Percentiles rank a stretch among this genome's conserved stretches.
These are phyloP conservation scores for Lepidocyrtinus sp. DNA, from an alignment of 2,888 invertebrate genomes.

Conservation along the genomic window DNA sequence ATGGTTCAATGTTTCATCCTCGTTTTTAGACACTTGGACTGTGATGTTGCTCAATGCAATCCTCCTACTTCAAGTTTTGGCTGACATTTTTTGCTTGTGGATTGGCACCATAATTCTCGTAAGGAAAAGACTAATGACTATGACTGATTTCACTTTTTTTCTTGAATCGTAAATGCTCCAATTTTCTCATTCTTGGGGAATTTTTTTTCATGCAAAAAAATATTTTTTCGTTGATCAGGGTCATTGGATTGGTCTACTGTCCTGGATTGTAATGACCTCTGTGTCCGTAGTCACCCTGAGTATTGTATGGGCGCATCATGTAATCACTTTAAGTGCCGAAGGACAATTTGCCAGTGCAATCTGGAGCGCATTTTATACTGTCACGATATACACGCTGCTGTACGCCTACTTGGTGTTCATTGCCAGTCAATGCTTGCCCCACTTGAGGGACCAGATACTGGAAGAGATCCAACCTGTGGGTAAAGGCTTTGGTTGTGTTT, in stretches of 20 bases:
- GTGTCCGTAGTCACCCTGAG: conserved; percentile 50
- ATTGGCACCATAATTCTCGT: conserved; percentile 61
- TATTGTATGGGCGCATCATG: conserved; percentile 61
- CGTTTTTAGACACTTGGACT: conserved; percentile 57
- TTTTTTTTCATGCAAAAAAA: neutral
- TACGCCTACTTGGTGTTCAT: conserved; percentile 61
- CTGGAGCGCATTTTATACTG: conserved; percentile 62
- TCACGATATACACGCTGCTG: conserved; percentile 59
- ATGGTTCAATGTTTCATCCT: neutral
- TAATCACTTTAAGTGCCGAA: conserved; percentile 41
- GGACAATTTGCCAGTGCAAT: conserved; percentile 41
- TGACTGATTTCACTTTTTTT: no score
- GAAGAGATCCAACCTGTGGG: conserved; percentile 66
- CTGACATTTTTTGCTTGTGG: conserved; percentile 61
- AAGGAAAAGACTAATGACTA: no score
- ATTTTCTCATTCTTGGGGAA: neutral
- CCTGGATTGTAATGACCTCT: conserved; percentile 61
- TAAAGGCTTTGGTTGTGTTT: conserved; percentile 59
- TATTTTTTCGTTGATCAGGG: conserved; percentile 33
- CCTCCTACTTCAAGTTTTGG: conserved; percentile 61
- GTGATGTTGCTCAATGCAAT: conserved; percentile 60
- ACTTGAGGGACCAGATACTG: conserved; percentile 59
- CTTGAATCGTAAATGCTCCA: neutral
- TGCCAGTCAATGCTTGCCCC: conserved; percentile 57
- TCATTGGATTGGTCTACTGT: conserved; percentile 45